These are phyloP conservation scores for Pelusios castaneus DNA, from an alignment of 2,113 vertebrate genomes.

Conservation along the genomic window DNA sequence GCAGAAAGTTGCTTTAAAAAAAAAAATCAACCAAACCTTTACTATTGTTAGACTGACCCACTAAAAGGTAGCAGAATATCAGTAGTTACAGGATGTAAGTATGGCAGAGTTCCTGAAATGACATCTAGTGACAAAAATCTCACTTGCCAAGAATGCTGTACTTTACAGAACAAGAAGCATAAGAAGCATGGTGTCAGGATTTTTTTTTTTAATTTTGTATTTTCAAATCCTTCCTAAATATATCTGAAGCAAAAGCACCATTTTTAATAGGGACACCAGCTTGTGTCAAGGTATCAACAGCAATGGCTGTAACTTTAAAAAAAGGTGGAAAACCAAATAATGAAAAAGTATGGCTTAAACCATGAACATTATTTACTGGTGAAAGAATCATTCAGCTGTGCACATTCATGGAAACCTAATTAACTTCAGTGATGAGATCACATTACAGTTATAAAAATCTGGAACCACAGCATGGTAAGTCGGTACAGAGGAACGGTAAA, in stretches of 20 bases:
- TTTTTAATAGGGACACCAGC: not conserved
- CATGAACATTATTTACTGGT: not conserved
- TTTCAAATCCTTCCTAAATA: not conserved
- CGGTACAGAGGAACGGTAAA: not conserved
- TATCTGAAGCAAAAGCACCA: not conserved
- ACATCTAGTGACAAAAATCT: not conserved
- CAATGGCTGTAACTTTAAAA: not conserved
- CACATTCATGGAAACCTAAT: not conserved
- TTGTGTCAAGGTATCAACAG: not conserved
- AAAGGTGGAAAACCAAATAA: not conserved
- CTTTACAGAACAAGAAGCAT: not conserved
- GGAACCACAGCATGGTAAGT: not conserved
- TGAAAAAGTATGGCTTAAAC: fast-evolving
- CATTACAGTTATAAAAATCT: not conserved
- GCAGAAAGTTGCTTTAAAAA: not conserved
- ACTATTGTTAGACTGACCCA: not conserved
- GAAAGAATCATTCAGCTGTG: fast-evolving
- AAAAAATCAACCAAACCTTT: not conserved
- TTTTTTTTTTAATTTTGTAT: not conserved
- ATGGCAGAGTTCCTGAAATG: constrained; percentile 22
- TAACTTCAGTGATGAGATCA: not conserved
- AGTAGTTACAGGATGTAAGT: not conserved
- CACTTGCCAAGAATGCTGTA: not conserved
- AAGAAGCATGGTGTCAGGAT: not conserved
- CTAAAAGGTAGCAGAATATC: not conserved